Conservation (phyloP, 2,797 vertebrate genomes). For the Limnodromus scolopaceus region DNA sequence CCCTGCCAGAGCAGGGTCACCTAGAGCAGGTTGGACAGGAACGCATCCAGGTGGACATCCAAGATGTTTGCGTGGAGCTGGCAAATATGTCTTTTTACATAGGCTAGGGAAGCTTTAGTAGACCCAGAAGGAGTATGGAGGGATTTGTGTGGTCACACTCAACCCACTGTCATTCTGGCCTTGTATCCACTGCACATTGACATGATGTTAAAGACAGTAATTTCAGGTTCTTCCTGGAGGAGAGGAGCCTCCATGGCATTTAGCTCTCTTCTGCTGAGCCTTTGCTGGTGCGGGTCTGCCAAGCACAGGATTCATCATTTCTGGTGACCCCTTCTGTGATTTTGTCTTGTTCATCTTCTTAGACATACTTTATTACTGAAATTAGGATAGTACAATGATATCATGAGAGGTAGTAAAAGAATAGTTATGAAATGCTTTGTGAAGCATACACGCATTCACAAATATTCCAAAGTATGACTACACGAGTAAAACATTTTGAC, state of each 20-base stretch:
- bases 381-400: neutral
- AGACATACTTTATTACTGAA: neutral
- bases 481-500: slow-evolving; percentile 5
- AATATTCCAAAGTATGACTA: neutral
- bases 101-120: neutral
- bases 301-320: neutral
- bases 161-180: accelerated
- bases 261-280: neutral
- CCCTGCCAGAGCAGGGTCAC: neutral
- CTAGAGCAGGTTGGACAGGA: neutral
- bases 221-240: neutral
- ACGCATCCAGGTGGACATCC: neutral
- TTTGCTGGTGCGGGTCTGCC: neutral
- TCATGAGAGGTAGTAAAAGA: neutral
- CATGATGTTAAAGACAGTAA: neutral
- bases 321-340: neutral
- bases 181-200: neutral
- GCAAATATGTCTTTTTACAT: neutral
- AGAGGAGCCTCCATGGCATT: neutral
- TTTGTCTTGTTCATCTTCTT: neutral
- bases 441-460: neutral
- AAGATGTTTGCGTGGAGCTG: neutral
- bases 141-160: slow-evolving; percentile 58
- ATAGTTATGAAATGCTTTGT: neutral
- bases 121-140: neutral